These are phyloP conservation scores for Ginglymostoma cirratum DNA, from an alignment of 2,113 vertebrate species.

Conservation along the genomic window DNA sequence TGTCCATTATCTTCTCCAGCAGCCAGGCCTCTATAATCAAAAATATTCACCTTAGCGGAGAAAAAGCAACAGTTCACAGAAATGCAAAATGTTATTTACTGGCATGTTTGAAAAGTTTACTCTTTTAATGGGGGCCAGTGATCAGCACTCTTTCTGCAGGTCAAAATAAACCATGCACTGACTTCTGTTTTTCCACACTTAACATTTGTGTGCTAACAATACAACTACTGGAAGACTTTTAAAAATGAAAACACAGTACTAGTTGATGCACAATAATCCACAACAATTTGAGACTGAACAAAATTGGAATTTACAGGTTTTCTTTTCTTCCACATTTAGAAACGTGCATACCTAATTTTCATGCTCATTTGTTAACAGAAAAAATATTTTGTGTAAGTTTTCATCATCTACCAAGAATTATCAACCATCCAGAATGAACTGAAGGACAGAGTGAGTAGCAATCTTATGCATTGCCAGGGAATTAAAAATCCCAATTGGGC, in stretches of 20 bases:
- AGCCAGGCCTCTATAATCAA: constrained; percentile 84
- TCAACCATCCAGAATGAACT: background rate
- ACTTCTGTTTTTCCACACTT: background rate
- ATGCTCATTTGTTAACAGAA: background rate
- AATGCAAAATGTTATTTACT: background rate
- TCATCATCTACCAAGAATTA: background rate
- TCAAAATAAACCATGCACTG: background rate
- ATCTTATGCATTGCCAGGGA: background rate
- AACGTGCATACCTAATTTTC: background rate
- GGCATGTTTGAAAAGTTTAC: background rate
- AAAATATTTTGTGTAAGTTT: background rate
- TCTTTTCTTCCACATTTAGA: background rate
- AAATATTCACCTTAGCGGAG: constrained; percentile 39
- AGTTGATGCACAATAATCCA: background rate
- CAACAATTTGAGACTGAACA: background rate
- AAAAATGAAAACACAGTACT: background rate
- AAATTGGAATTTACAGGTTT: background rate
- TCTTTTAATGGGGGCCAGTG: background rate
- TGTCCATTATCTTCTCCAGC: constrained; percentile 98
- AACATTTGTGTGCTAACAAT: background rate
- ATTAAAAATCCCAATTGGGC: too few species aligned
- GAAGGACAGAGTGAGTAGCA: background rate
- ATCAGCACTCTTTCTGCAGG: background rate
- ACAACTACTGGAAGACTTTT: too few species aligned
- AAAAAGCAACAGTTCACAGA: background rate